Evolutionary conservation across 1,140 invertebrate genomes (phyloP).

Genomic region (Monochamus saltuarius): DNA sequence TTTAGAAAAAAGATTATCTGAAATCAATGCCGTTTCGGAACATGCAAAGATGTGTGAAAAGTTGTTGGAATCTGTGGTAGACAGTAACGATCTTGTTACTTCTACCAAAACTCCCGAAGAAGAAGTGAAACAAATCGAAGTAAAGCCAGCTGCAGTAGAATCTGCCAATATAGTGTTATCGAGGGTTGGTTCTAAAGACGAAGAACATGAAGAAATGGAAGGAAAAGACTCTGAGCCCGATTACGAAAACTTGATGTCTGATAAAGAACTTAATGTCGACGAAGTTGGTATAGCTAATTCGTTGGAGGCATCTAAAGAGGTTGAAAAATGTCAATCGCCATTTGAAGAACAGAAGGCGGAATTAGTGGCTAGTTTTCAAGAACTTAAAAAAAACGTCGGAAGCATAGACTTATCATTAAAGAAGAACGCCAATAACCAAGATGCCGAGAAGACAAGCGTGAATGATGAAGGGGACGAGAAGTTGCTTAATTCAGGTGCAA

Average conservation of each 20-base stretch:
- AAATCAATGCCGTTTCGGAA: constrained; percentile 52
- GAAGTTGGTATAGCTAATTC: constrained; percentile 10
- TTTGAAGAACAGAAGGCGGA: constrained; percentile 44
- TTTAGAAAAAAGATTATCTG: constrained; percentile 29
- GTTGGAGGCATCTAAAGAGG: constrained; percentile 6
- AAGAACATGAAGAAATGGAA: constrained; percentile 12
- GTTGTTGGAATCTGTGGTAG: constrained; percentile 51
- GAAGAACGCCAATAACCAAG: constrained; percentile 6
- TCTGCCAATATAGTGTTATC: constrained; percentile 31
- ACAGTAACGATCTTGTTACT: constrained; percentile 35
- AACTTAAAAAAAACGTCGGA: constrained; percentile 38
- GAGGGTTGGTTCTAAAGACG: constrained; percentile 37
- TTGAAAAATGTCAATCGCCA: constrained; percentile 34
- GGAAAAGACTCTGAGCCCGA: constrained; percentile 44
- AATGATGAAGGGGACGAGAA: neutral
- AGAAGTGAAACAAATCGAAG: constrained; percentile 40
- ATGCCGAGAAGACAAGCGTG: neutral
- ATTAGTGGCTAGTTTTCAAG: constrained; percentile 42
- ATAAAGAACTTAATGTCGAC: constrained; percentile 27
- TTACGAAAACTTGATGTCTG: constrained; percentile 47
- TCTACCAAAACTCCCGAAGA: constrained; percentile 32
- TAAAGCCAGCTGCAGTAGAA: constrained; percentile 25
- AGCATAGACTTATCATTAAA: constrained; percentile 26
- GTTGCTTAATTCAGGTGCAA: constrained; percentile 6
- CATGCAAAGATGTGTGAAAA: constrained; percentile 54